phyloP scores from a whole-genome alignment of 2,113 vertebrate genomes.

The Trochalopteron elliotii region DNA sequence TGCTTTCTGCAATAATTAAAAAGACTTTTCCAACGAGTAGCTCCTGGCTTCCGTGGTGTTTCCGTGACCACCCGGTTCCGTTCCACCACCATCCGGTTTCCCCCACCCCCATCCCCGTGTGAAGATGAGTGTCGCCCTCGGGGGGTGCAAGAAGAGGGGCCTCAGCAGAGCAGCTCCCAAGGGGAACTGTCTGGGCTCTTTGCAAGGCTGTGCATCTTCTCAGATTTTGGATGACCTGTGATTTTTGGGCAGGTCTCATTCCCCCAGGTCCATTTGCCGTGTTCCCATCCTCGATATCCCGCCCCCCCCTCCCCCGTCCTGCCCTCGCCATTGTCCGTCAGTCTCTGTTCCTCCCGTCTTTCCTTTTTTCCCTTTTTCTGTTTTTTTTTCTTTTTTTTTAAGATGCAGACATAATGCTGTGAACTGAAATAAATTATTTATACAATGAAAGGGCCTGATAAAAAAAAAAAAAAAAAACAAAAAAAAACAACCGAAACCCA shows the following conservation, averaged over 20 bases:
- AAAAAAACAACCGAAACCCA: neutral
- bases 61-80: neutral
- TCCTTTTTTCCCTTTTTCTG: neutral
- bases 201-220: neutral
- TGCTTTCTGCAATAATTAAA: conserved; percentile 40
- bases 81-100: neutral
- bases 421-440: conserved; percentile 80
- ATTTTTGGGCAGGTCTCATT: neutral
- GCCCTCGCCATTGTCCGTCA: neutral
- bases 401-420: conserved; percentile 71
- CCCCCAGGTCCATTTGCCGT: neutral
- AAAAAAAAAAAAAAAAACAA: neutral
- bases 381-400: neutral
- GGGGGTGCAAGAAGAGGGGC: neutral
- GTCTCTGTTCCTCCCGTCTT: conserved; percentile 6
- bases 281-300: neutral
- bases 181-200: neutral
- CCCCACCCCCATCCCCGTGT: neutral
- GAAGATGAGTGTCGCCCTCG: neutral
- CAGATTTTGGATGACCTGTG: neutral
- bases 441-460: conserved; percentile 59
- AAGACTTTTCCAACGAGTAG: neutral
- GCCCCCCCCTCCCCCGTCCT: neutral
- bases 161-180: neutral
- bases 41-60: conserved; percentile 9